Conservation (phyloP, 2,888 invertebrate species). For the Meandrusa payeni region DNA sequence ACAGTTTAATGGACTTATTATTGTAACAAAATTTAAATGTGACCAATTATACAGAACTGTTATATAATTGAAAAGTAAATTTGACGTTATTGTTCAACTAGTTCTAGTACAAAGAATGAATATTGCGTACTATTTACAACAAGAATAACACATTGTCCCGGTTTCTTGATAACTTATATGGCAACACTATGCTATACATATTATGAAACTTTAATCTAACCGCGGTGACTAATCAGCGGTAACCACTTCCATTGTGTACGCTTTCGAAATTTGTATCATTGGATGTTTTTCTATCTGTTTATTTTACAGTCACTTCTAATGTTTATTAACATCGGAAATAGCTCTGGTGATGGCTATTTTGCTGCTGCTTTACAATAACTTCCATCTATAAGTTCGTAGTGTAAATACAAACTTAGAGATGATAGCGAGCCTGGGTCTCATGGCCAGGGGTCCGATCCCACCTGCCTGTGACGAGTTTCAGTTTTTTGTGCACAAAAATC, state of each 20-base stretch:
- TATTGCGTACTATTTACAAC: no score
- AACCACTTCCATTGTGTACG: conserved; percentile 31
- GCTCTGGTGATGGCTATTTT: conserved; percentile 11
- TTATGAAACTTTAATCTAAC: conserved; percentile 36
- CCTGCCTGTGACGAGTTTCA: no score
- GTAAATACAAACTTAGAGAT: no score
- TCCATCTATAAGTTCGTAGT: background rate
- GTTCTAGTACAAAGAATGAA: no score
- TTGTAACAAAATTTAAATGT: no score
- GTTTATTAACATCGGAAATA: conserved; percentile 9
- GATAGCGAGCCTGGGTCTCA: no score
- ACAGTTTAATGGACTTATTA: no score
- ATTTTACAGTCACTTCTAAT: conserved; percentile 12
- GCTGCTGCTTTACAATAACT: conserved; percentile 3
- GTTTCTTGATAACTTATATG: conserved; percentile 21
- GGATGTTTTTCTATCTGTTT: conserved; percentile 15
- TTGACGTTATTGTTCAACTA: no score
- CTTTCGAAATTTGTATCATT: conserved; percentile 34
- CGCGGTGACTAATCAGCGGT: conserved; percentile 33
- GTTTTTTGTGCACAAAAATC: no score
- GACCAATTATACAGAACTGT: no score
- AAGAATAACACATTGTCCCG: conserved; percentile 9
- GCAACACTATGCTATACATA: conserved; percentile 14
- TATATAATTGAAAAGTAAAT: no score
- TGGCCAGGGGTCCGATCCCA: no score